Conservation (phyloP, 2,113 vertebrate genomes). For the Eira barbara region DNA sequence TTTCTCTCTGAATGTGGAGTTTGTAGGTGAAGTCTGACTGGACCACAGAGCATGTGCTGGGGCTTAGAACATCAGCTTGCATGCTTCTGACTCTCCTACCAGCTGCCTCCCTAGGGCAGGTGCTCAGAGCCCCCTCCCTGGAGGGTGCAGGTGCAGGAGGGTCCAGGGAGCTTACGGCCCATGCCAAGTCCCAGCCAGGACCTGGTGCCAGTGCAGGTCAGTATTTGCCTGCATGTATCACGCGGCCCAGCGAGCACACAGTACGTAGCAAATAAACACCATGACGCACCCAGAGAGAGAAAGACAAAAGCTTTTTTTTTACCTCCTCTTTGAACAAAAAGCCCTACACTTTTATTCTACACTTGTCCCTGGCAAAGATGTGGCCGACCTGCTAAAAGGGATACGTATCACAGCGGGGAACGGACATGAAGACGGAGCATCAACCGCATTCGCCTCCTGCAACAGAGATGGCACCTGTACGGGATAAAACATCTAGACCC, state of each 20-base stretch:
- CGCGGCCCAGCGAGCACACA: accelerated
- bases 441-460: background rate
- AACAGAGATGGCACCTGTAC: accelerated
- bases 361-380: background rate
- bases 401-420: background rate
- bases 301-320: background rate
- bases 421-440: background rate
- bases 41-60: accelerated
- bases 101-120: accelerated
- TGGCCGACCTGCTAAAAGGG: no score
- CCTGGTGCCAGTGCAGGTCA: background rate
- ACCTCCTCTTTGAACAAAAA: background rate
- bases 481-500: background rate
- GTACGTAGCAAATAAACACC: background rate
- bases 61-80: background rate
- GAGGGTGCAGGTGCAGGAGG: accelerated
- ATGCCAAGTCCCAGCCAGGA: accelerated
- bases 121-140: background rate
- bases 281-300: background rate
- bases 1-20: background rate
- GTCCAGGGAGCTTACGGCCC: accelerated
- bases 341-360: background rate
- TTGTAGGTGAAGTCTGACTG: background rate
- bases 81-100: background rate
- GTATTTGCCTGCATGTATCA: no score